Conservation (phyloP, 2,888 invertebrate species). For the Achlya flavicornis region DNA sequence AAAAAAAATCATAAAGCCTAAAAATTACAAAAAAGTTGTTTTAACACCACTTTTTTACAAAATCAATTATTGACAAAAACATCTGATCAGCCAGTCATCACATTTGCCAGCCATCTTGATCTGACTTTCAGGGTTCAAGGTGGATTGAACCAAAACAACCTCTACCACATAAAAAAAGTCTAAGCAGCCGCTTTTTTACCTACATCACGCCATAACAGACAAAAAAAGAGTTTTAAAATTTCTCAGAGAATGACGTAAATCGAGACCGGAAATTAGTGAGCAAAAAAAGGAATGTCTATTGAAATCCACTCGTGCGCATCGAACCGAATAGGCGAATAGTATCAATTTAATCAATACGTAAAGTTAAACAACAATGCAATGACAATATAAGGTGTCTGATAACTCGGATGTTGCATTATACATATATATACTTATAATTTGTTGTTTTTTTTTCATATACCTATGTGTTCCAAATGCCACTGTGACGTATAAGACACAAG, state of each 20-base stretch:
- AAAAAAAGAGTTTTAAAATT: constrained; percentile 20
- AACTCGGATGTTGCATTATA: not conserved
- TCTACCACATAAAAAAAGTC: not conserved
- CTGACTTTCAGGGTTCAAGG: not conserved
- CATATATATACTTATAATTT: not conserved
- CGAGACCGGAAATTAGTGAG: constrained; percentile 49
- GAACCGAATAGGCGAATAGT: constrained; percentile 32
- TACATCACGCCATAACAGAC: not conserved
- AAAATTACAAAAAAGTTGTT: no score
- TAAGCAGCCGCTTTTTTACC: not conserved
- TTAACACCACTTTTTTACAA: not conserved
- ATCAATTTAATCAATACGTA: constrained; percentile 24
- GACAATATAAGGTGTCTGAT: not conserved
- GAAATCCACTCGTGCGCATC: constrained; percentile 58
- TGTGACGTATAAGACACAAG: no score
- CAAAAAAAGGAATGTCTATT: constrained; percentile 43
- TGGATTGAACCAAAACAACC: constrained; percentile 1
- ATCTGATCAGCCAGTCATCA: not conserved
- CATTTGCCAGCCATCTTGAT: constrained; percentile 5
- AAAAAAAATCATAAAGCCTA: not conserved
- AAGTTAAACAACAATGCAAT: constrained; percentile 1
- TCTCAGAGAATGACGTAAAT: constrained; percentile 57
- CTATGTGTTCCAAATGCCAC: no score
- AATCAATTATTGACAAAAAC: not conserved
- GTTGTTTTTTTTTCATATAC: no score